Evolutionary conservation across 2,113 vertebrate species (phyloP).

Genomic region (Dipodomys stephensi): DNA sequence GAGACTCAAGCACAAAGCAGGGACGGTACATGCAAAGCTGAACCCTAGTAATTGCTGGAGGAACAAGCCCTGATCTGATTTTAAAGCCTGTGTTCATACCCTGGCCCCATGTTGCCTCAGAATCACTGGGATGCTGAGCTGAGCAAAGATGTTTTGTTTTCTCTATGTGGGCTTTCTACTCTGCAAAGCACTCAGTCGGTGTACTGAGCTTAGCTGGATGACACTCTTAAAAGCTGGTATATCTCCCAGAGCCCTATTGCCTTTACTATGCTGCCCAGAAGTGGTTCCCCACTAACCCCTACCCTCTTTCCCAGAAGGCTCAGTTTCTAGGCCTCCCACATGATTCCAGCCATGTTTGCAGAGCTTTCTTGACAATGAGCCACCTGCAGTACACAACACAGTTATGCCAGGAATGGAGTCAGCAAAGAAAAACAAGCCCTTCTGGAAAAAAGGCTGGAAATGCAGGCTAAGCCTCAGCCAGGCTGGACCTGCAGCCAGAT

Average conservation of each 20-base stretch:
- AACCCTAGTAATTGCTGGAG: background rate
- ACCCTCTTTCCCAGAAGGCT: background rate
- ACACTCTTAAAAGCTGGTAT: background rate
- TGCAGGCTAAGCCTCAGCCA: background rate
- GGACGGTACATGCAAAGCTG: background rate
- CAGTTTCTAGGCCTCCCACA: background rate
- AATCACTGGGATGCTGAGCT: background rate
- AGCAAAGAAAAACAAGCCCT: background rate
- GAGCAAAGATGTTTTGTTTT: background rate
- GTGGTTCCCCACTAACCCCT: rapidly evolving
- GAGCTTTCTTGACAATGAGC: background rate
- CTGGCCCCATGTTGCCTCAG: background rate
- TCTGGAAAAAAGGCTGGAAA: background rate
- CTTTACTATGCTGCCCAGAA: background rate
- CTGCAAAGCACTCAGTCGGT: background rate
- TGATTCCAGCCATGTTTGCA: background rate
- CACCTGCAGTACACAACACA: background rate
- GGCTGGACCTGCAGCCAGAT: background rate
- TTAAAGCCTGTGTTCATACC: background rate
- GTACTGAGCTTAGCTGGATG: background rate
- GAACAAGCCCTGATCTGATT: background rate
- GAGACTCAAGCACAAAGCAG: background rate
- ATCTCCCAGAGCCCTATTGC: rapidly evolving
- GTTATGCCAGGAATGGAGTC: background rate
- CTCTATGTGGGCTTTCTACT: background rate